Evolutionary conservation across 2,113 vertebrate genomes (phyloP).

Genomic region (Dicaeum eximium): DNA sequence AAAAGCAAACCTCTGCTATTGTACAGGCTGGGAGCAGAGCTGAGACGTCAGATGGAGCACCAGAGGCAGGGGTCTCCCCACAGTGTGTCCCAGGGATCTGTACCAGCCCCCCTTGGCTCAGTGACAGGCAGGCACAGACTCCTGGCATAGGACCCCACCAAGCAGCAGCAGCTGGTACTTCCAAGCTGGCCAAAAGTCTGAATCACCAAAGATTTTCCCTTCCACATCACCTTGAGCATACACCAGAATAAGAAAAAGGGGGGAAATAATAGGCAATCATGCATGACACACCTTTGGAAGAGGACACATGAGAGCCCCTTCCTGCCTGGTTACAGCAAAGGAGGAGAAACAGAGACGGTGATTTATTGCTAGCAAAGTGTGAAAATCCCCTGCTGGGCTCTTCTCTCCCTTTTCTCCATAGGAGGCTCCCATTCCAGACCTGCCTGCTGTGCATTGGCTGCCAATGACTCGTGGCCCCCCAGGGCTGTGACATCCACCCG

Average conservation of each 20-base stretch:
- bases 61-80: background rate
- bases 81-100: background rate
- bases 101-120: background rate
- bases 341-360: background rate
- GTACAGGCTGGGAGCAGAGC: conserved; percentile 63
- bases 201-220: background rate
- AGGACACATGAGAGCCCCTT: background rate
- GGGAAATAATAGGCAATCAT: rapidly evolving
- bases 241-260: background rate
- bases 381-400: background rate
- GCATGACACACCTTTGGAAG: background rate
- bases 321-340: background rate
- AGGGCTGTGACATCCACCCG: rapidly evolving
- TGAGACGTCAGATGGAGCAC: background rate
- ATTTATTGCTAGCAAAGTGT: background rate
- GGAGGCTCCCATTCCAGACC: background rate
- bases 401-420: background rate
- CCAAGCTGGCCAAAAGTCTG: background rate
- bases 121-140: background rate
- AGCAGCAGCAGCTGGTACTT: background rate
- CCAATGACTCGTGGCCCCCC: background rate
- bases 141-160: background rate
- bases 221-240: background rate
- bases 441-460: background rate
- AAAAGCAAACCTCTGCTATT: conserved; percentile 1